Evolutionary conservation across 2,113 vertebrate genomes (phyloP).

Genomic region (Origma solitaria): DNA sequence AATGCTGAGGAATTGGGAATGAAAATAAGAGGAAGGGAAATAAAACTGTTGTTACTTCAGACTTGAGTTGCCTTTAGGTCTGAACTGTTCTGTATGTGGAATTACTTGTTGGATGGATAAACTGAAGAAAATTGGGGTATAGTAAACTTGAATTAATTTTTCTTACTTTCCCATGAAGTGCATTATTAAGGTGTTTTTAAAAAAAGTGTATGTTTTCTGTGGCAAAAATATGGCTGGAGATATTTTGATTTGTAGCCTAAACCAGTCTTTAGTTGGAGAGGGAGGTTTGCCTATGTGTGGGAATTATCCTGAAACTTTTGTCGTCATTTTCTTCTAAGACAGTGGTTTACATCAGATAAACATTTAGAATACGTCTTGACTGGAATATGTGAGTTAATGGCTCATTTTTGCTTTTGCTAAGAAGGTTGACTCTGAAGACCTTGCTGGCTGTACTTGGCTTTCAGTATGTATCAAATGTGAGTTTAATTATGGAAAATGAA

Average conservation of each 20-base stretch:
- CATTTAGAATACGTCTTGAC: not conserved
- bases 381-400: not conserved
- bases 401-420: not conserved
- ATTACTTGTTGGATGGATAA: not conserved
- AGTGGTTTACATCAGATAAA: not conserved
- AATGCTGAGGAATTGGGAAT: not conserved
- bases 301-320: not conserved
- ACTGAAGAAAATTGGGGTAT: not conserved
- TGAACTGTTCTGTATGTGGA: not conserved
- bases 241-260: not conserved
- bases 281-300: not conserved
- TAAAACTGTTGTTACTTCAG: not conserved
- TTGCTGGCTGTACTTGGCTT: not conserved
- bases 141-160: not conserved
- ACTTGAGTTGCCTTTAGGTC: not conserved
- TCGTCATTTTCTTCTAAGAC: accelerated
- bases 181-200: not conserved
- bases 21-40: not conserved
- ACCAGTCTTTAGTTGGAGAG: not conserved
- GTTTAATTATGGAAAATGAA: not conserved
- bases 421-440: not conserved
- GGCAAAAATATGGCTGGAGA: not conserved
- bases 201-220: not conserved
- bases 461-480: not conserved
- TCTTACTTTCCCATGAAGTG: not conserved